Percentiles rank a stretch among this genome's conserved stretches.
These are phyloP conservation scores for Leuciscus waleckii DNA, from an alignment of 2,797 vertebrate genomes.

Conservation along the genomic window DNA sequence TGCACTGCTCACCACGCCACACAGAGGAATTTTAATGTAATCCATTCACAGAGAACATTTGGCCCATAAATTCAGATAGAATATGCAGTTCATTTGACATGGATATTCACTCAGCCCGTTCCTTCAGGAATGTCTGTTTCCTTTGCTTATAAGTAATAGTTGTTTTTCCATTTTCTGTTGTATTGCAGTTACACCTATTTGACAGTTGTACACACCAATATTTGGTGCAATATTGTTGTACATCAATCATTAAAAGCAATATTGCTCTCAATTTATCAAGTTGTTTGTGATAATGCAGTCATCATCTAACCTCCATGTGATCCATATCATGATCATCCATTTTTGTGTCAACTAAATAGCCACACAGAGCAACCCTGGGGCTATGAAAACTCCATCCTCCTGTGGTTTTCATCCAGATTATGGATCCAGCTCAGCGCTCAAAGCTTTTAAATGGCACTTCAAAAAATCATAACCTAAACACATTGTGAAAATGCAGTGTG, in stretches of 20 bases:
- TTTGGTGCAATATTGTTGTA: not conserved
- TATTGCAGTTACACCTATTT: not conserved
- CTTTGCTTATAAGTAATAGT: not conserved
- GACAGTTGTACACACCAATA: not conserved
- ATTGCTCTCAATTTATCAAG: not conserved
- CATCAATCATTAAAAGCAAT: not conserved
- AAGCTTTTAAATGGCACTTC: conserved; percentile 21
- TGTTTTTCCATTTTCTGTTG: not conserved
- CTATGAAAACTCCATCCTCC: not conserved
- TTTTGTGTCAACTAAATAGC: not conserved
- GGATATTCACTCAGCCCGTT: not conserved
- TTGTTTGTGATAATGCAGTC: conserved; percentile 3
- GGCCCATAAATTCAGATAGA: conserved; percentile 18
- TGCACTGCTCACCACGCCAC: conserved; percentile 14
- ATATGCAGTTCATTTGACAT: conserved; percentile 14
- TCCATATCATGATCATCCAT: conserved; percentile 6
- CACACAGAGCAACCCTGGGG: conserved; percentile 25
- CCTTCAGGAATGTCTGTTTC: not conserved
- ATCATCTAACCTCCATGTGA: not conserved
- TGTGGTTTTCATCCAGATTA: not conserved
- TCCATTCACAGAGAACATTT: conserved; percentile 40
- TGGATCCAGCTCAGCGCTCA: not conserved
- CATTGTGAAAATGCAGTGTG: conserved; percentile 3
- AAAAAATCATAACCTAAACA: conserved; percentile 9
- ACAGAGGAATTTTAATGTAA: conserved; percentile 9